These are phyloP conservation scores for Erithacus rubecula DNA, from an alignment of 2,797 vertebrate genomes.

Conservation along the genomic window DNA sequence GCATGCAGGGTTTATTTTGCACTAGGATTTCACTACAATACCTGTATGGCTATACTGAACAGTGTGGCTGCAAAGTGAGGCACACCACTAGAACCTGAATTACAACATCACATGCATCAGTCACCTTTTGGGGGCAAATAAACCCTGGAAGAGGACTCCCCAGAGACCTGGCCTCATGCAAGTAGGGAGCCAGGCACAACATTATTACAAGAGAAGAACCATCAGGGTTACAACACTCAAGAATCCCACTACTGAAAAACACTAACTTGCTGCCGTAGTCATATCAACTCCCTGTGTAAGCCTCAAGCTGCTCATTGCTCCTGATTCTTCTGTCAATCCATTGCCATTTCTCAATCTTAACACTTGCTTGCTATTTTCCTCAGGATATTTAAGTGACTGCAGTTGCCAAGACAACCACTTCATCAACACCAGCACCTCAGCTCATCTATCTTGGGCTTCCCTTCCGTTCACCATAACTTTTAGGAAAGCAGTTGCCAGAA, in stretches of 20 bases:
- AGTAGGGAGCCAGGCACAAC: background rate
- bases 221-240: background rate
- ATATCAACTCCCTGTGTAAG: background rate
- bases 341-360: background rate
- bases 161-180: background rate
- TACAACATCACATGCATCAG: background rate
- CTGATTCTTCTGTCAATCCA: background rate
- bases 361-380: constrained; percentile 38
- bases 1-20: background rate
- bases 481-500: constrained; percentile 21
- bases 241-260: background rate
- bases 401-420: constrained; percentile 52
- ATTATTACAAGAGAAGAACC: background rate
- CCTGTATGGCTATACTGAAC: background rate
- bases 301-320: background rate
- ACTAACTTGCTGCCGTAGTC: background rate
- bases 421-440: constrained; percentile 43
- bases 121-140: background rate
- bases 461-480: constrained; percentile 10
- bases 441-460: constrained; percentile 53
- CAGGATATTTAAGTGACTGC: constrained; percentile 54
- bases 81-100: background rate
- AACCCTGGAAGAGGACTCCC: background rate
- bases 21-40: background rate
- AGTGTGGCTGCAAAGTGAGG: background rate